A percentile compares a stretch with the other conserved stretches of the same genome.
Conservation (phyloP, 1,140 invertebrate species). For the Adelges cooleyi region DNA sequence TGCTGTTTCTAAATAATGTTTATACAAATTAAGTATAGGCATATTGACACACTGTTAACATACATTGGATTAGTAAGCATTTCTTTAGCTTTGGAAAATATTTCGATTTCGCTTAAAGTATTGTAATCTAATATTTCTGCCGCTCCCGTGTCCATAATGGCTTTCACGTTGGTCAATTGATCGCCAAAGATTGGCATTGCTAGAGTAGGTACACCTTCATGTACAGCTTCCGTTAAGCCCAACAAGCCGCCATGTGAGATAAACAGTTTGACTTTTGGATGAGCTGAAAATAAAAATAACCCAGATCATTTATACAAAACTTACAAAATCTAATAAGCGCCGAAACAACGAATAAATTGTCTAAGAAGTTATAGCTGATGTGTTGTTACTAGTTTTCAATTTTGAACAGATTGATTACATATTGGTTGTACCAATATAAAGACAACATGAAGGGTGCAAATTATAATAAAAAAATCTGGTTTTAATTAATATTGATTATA, state of each 20-base stretch:
- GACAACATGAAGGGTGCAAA: too few species aligned
- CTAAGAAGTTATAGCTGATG: too few species aligned
- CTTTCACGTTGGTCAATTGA: conserved; percentile 41
- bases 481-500: too few species aligned
- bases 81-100: conserved; percentile 9
- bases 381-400: too few species aligned
- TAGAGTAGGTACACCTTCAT: conserved; percentile 47
- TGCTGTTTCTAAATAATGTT: neutral
- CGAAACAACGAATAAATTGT: too few species aligned
- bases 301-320: too few species aligned
- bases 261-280: conserved; percentile 46
- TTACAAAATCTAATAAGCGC: too few species aligned
- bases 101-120: conserved; percentile 37
- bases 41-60: too few species aligned
- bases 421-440: too few species aligned
- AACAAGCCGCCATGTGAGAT: conserved; percentile 54
- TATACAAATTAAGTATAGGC: neutral
- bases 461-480: too few species aligned
- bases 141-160: conserved; percentile 35
- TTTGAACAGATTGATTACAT: too few species aligned
- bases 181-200: conserved; percentile 50
- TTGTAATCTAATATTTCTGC: conserved; percentile 36
- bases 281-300: conserved; percentile 34
- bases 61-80: conserved; percentile 23
- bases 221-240: conserved; percentile 47